Base-by-base conservation (phyloP, 2,888 invertebrate genomes). In the Amblyjoppa fuscipennis region DNA sequence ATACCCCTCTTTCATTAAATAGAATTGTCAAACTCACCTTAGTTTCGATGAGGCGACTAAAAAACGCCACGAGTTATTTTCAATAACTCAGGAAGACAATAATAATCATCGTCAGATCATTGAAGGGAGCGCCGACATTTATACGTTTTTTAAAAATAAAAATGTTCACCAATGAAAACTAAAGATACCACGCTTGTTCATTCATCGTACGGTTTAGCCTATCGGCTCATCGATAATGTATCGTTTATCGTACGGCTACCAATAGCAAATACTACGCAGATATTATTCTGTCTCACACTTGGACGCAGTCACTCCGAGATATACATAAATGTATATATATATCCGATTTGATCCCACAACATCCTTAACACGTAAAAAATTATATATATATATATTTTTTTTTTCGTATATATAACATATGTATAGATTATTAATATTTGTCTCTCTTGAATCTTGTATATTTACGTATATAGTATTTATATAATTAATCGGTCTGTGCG, bases 341-440 rank as follows among this genome's bases (percentile, higher is more conserved):
- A 74, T 87, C 85, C 88, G 86, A 87, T 90, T 92, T 92, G 92
- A 92, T 92, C 92, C 92, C 91, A 92, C 91, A 91, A 92, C 90
- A 91, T 84, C 87, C 85, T 87, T 87, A 88, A 87, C 88, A 85
- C 78, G 87, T 88, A 87, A 64, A 88, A 88, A 88, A 88, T 85
- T 88, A 87, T 88, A 88, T 86, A 80, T 85, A 77, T 73, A 45
- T 49, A 45, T 45, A 13, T 74, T 11, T 11, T 9, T 34, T 76
- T 70, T 78, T 84, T 69, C 68, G 73, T 69, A 71, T 78, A 51
- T 81, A 78, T 75, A 74, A 85, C 66, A 82, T 79, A 82, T 82
- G 82, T 79, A 85, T 82, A 79, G 85, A 79, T 82, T 82, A 85
- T 79, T 79, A 25, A 70, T 75, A 85, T 79, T 78, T 85, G 73